Evolutionary conservation across 1,140 invertebrate species (phyloP), one percentile per base, ranked within the genome.

Genomic region (Ladona fulva): DNA sequence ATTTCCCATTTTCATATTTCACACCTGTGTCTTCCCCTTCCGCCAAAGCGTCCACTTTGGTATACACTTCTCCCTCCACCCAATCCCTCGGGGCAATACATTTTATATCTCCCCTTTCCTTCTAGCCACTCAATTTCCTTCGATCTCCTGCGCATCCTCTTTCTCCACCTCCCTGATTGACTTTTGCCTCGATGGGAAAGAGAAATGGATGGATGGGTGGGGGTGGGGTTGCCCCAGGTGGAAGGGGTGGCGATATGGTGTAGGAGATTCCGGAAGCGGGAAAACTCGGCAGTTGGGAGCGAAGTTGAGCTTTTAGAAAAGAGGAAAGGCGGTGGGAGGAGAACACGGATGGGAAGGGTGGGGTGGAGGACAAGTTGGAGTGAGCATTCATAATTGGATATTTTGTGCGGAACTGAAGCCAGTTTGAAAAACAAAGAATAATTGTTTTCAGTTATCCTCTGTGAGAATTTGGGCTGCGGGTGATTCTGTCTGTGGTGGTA

Each of bases 121-220:
- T 66, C 52, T 11, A 66, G 52, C 52, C n/a, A 66, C 52, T 66
- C 52, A 66, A 66, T 66, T 66, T 66, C 52, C 52, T 66, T 66
- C 52, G 14, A 22, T 22, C 52, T 22, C 52, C 52, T 16, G 5
- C 52, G 14, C 52, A 19, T 22, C 52, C 52, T 66, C 52, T 19
- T 37, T 37, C 52, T 66, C 44, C 44, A 52, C 44, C 10, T 11
- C 52, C 52, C n/a, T 66, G 52, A 66, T 66, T 66, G 52, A 22
- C 52, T 66, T 66, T 66, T 22, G 52, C 16, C 52, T 66, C 52
- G 52, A 52, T 52, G 44, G 19, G 19, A 66, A 66, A 66, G 52
- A 66, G 52, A 37, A 37, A 37, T 37, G 29, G 29, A 37, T 37
- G 29, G 29, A 37, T n/a, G n/a, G n/a, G n/a, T n/a, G n/a, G n/a